Base-by-base conservation (phyloP, 2,888 invertebrate genomes). In the Lasius fuliginosus region DNA sequence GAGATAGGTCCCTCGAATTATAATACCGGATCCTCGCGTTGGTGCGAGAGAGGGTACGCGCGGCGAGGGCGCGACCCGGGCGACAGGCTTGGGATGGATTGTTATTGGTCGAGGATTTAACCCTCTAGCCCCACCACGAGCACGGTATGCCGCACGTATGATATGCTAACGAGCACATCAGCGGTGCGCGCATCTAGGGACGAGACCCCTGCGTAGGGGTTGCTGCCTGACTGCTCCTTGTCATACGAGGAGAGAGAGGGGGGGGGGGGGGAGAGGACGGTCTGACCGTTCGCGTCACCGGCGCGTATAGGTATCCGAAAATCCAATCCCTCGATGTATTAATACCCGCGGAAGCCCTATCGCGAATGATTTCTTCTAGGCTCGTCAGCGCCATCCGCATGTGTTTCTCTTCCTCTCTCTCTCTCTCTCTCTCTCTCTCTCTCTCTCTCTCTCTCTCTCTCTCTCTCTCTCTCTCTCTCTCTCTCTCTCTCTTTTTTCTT, bases 81-180 rank as follows among this genome's bases (percentile, higher is more conserved):
- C 85, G 90, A 89, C 88, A 86, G 89, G 83, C 84, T 68, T 68
- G 79, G 79, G 92, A 94, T 92, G 90, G 91, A 93, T 92, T 92
- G 93, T 94, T 94, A 94, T 94, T 94, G 94, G 94, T 91, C 91
- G 93, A 92, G 93, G 90, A 93, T 92, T 91, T 89, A 92, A 94
- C 94, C 82, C 82, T 74, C 82, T 82, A 53, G 53, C 76, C 82
- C 82, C 82, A 76, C 85, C 85, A 60, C 84, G 86, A 53, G 15
- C 62, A 33, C 27, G 30, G 36, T 60, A 27, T 23, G 76, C 76
- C 75, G 53, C 64, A 76, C 53, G 64, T 82, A 82, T 82, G 74
- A 94, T 94, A 94, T 94, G 94, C 93, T 94, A 94, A 94, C 93
- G 93, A 94, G 93, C 91, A 88, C 92, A 92, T 92, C 91, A 91